Evolutionary conservation across 1,140 invertebrate genomes (phyloP).

Genomic region (Nasonia longicornis): DNA sequence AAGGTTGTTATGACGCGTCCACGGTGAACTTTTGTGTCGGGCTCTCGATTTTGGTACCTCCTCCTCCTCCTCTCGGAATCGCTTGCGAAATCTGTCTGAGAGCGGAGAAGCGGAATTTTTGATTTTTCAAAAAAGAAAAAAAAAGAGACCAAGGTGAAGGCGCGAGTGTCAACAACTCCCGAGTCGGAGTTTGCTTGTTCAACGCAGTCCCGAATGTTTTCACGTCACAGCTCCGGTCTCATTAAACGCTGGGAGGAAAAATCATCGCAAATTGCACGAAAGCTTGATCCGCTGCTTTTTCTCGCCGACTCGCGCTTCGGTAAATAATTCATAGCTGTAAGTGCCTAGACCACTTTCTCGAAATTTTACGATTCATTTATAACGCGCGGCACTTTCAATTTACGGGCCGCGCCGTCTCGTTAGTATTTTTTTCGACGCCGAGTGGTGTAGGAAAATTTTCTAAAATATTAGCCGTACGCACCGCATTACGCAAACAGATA

Average conservation of each 20-base stretch:
- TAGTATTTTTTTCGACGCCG: neutral
- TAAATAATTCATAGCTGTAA: too few relatives aligned
- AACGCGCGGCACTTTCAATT: neutral
- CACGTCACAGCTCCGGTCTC: too few relatives aligned
- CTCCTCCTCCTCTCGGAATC: neutral
- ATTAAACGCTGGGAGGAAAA: too few relatives aligned
- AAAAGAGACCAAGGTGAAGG: neutral
- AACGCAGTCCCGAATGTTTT: neutral
- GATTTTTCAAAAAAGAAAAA: constrained; percentile 19
- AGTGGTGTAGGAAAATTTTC: neutral
- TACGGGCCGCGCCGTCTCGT: neutral
- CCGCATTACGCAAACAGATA: neutral
- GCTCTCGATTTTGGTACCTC: neutral
- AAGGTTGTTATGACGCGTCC: neutral
- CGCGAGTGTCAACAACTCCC: neutral
- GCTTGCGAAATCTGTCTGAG: neutral
- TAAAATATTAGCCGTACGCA: neutral
- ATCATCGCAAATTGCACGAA: too few relatives aligned
- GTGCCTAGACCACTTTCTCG: too few relatives aligned
- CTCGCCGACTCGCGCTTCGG: too few relatives aligned
- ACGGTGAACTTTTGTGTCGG: neutral
- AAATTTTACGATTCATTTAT: too few relatives aligned
- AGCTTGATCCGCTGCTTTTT: too few relatives aligned
- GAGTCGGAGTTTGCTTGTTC: too few relatives aligned
- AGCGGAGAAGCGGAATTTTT: constrained; percentile 4